Evolutionary conservation across 2,888 invertebrate species (phyloP), one percentile per base, ranked within the genome.

Genomic region (Phortica okadai): DNA sequence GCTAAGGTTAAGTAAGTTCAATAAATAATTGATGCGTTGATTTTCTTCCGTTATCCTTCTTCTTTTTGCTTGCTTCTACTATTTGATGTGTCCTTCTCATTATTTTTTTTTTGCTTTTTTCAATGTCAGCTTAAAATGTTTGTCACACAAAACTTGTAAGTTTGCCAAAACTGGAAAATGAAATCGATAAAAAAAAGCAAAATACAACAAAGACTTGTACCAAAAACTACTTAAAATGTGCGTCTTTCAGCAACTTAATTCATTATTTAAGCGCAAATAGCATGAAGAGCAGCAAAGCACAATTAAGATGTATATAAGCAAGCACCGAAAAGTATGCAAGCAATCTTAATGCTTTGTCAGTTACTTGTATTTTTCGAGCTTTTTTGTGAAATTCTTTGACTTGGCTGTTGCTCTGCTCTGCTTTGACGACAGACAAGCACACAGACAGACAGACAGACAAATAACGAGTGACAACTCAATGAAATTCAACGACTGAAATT

Each of bases 1-100:
- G 85, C 85, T 85, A 85, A 85, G 85, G 85, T 88, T 88, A 86
- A 79, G 74, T 84, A 85, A 80, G 88, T 88, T 86, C 88, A 85
- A 85, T 86, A 78, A 70, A 79, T 62, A 81, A 82, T 84, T 81
- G 80, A 79, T 78, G 77, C 83, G 79, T 76, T 87, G 86, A 85
- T 85, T 85, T 86, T 80, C 85, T 86, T 83, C 88, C 87, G 83
- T 78, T 21, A 21, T 21, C 1, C 21, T 21, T 21, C 21, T 21
- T 1, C 21, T 21, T 21, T 21, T 21, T 78, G 72, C 75, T 69
- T 76, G 74, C 76, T 44, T 76, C 69, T 78, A 16, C n/a, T 11
- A 6, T 7, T 75, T 21, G 21, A 21, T 21, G 21, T 21, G 21
- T 64, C 76, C 44, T 16, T 7, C 58, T 62, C 1, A 14, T 70